phyloP scores from a whole-genome alignment of 2,797 vertebrate genomes.

The Acanthopagrus latus region DNA sequence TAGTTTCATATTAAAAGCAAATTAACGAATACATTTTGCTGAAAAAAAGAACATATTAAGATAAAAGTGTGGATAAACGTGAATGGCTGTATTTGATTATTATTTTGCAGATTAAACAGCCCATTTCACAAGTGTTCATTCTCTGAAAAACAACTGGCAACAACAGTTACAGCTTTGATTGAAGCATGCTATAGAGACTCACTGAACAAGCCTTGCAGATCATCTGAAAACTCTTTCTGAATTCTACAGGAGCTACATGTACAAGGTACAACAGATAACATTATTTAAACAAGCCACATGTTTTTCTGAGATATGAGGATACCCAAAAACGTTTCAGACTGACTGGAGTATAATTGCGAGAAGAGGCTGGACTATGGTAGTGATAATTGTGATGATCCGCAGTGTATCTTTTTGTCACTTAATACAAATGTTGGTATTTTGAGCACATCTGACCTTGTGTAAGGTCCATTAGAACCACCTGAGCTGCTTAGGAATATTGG shows the following conservation, averaged over 20 bases:
- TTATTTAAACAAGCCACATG: conserved; percentile 15
- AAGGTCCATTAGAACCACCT: not conserved
- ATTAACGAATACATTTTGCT: not conserved
- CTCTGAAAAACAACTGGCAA: not conserved
- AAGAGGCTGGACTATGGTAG: not conserved
- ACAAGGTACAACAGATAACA: conserved; percentile 15
- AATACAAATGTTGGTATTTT: not conserved
- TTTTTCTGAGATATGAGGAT: conserved; percentile 4
- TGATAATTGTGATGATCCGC: not conserved
- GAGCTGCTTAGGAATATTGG: not conserved
- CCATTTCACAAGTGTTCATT: not conserved
- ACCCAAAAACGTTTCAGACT: not conserved
- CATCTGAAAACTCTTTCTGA: not conserved
- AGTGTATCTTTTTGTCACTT: conserved; percentile 1
- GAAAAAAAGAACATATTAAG: not conserved
- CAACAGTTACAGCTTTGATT: not conserved
- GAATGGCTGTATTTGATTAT: not conserved
- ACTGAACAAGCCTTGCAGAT: not conserved
- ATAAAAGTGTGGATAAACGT: not conserved
- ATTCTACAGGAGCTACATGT: not conserved
- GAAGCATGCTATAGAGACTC: not conserved
- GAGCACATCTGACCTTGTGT: not conserved
- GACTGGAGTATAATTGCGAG: not conserved
- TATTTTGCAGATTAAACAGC: not conserved
- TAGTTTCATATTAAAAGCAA: not conserved